These are phyloP conservation scores for Brotula barbata DNA, from an alignment of 2,797 vertebrate species.

Conservation along the genomic window DNA sequence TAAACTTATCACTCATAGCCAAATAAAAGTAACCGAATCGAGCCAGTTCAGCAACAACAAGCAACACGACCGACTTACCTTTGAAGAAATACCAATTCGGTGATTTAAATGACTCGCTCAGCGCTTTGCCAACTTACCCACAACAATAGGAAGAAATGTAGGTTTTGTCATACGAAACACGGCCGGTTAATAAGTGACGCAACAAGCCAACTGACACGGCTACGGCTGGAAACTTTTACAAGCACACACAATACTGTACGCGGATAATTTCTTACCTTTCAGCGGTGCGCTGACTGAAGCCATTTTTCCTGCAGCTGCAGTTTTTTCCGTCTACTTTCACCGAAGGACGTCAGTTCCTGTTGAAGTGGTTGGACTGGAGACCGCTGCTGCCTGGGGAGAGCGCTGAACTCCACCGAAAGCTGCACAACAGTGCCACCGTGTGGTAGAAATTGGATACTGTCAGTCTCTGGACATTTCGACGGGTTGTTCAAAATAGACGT, in stretches of 20 bases:
- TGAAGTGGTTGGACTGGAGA: slow-evolving; percentile 47
- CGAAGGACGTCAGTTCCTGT: slow-evolving; percentile 83
- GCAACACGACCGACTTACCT: neutral
- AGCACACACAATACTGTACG: neutral
- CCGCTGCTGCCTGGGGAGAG: slow-evolving; percentile 13
- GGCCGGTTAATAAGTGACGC: neutral
- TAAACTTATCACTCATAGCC: neutral
- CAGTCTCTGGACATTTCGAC: too few relatives aligned
- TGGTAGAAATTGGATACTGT: neutral
- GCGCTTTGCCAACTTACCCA: slow-evolving; percentile 45
- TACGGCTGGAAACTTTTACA: slow-evolving; percentile 36
- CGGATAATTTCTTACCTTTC: slow-evolving; percentile 69
- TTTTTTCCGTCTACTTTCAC: slow-evolving; percentile 75
- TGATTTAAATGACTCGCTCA: slow-evolving; percentile 62
- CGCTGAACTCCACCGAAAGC: neutral
- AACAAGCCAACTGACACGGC: neutral
- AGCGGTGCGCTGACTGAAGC: slow-evolving; percentile 73
- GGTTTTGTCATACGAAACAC: slow-evolving; percentile 13
- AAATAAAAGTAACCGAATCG: neutral
- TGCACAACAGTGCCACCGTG: neutral
- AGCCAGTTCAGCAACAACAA: neutral
- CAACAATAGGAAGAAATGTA: slow-evolving; percentile 50
- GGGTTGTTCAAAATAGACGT: too few relatives aligned
- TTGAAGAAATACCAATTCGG: slow-evolving; percentile 45
- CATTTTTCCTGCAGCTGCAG: slow-evolving; percentile 80